Base-by-base conservation (phyloP, 2,888 invertebrate species). In the Ophioninae sp. region DNA sequence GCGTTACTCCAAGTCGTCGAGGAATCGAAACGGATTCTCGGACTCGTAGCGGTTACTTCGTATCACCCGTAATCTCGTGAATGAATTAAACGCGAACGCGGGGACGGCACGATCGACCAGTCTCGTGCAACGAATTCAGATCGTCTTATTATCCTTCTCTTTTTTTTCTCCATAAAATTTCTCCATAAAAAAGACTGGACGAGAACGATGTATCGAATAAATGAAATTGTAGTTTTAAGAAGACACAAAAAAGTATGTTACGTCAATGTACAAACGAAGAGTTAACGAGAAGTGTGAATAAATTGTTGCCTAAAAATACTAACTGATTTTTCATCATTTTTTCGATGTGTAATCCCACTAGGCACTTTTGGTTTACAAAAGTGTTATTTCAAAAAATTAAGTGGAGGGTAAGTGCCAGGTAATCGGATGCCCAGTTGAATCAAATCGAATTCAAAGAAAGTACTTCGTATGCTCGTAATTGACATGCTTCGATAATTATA, bases 271-370 rank as follows among this genome's bases (percentile, higher is more conserved):
- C 82, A 88, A 85, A 81, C 77, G 83, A 86, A 82, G 74, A 80
- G 39, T 69, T 75, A 77, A 84, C 82, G 83, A 82, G 86, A 85
- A 51, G 51, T 82, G 80, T 86, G 83, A 92, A 92, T 92, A 91
- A 92, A 92, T 92, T 91, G 92, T 92, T 93, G 92, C 89, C 88
- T 87, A 92, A 92, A 91, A 91, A 84, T 74, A 51, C 71, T 20
- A 8, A 13, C 37, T 3, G 5, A 37, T 13, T 61, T 61, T 22
- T 59, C 39, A 23, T 72, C 41, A 23, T 8, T 30, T 6, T 74
- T 30, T 17, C 2, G 22, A 61, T 39, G 0, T 10, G 41, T 30
- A 44, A 5, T 41, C 13, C 39, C 22, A 20, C n/a, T 13, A 51
- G 13, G 0, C 13, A 17, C 9, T 64, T 64, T 64, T 2, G 7